phyloP scores from a whole-genome alignment of 2,797 vertebrate species.

The Chanos chanos region DNA sequence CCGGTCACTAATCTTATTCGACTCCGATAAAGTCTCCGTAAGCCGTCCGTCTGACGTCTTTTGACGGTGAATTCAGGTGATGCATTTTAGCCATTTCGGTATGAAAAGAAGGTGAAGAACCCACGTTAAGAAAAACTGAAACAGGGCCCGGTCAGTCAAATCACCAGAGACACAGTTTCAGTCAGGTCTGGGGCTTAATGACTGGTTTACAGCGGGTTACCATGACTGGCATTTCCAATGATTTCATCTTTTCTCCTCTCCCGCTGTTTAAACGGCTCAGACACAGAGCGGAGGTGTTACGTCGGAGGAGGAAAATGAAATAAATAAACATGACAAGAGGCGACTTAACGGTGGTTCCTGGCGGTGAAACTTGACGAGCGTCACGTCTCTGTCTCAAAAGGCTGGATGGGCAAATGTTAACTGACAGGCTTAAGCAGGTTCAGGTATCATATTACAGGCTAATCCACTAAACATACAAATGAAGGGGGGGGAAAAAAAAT shows the following conservation, averaged over 20 bases:
- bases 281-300: slow-evolving; percentile 48
- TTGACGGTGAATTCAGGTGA: too few species aligned
- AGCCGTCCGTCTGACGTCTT: too few species aligned
- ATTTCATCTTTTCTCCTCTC: slow-evolving; percentile 36
- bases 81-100: too few species aligned
- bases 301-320: slow-evolving; percentile 61
- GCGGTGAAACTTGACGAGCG: slow-evolving; percentile 73
- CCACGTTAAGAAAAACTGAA: too few species aligned
- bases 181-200: too few species aligned
- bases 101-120: too few species aligned
- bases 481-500: slow-evolving; percentile 55
- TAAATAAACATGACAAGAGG: slow-evolving; percentile 77
- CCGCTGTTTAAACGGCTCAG: slow-evolving; percentile 52
- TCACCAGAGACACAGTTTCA: too few species aligned
- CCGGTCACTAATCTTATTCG: too few species aligned
- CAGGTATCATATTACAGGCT: slow-evolving; percentile 74
- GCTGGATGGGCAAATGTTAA: slow-evolving; percentile 81
- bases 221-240: slow-evolving; percentile 20
- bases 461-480: slow-evolving; percentile 82
- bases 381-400: slow-evolving; percentile 64
- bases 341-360: slow-evolving; percentile 72
- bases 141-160: too few species aligned
- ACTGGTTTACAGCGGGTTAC: slow-evolving; percentile 46
- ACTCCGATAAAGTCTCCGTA: too few species aligned
- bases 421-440: slow-evolving; percentile 77